Conservation (phyloP, 2,888 invertebrate genomes). For the Gastrophysa polygoni region DNA sequence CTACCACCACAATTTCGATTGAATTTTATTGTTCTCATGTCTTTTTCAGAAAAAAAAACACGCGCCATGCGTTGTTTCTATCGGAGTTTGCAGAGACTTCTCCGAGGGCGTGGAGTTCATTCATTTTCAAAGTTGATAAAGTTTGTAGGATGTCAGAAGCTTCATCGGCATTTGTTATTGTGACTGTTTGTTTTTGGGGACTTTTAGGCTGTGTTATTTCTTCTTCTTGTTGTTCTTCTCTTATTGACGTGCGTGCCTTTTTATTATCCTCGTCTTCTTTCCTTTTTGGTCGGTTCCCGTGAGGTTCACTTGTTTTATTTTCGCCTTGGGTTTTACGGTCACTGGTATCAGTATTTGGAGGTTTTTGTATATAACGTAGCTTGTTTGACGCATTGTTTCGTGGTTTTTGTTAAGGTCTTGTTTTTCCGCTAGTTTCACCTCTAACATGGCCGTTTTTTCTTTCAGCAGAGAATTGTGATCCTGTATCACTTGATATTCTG, state of each 20-base stretch:
- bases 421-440: not conserved
- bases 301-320: not conserved
- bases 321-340: not conserved
- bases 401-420: not conserved
- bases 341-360: not conserved
- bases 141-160: not conserved
- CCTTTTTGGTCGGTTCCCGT: not conserved
- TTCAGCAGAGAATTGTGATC: constrained; percentile 2
- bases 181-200: not conserved
- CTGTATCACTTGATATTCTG: not conserved
- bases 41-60: no score
- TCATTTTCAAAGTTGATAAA: not conserved
- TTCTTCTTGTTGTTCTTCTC: not conserved
- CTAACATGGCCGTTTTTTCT: not conserved
- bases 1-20: no score
- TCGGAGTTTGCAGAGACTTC: not conserved
- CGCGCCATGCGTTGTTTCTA: no score
- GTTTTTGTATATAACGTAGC: not conserved
- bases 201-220: not conserved
- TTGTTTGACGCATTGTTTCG: not conserved
- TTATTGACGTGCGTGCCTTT: not conserved
- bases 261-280: not conserved
- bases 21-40: no score
- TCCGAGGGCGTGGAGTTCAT: not conserved
- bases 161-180: not conserved